Percentiles rank a stretch among this genome's conserved stretches.
Evolutionary conservation across 2,797 vertebrate genomes (phyloP).

Genomic region (Spatula versicolor): DNA sequence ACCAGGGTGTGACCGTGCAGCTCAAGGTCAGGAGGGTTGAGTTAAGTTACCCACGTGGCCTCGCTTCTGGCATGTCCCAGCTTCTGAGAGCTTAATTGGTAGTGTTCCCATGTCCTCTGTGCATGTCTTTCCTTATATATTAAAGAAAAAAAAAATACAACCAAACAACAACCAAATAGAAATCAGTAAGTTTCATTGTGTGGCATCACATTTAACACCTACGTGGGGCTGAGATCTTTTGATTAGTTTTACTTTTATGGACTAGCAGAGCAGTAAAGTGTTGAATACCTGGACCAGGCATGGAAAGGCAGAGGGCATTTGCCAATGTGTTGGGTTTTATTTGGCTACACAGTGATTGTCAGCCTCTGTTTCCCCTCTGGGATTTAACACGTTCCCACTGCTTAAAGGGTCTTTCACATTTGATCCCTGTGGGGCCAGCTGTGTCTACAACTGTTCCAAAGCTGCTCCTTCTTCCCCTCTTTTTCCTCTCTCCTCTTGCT

Average conservation of each 20-base stretch:
- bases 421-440: background rate
- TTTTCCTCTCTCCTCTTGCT: background rate
- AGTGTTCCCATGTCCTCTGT: background rate
- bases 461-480: background rate
- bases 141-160: too few species aligned
- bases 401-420: background rate
- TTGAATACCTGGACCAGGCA: background rate
- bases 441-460: background rate
- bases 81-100: background rate
- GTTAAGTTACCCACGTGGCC: background rate
- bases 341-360: background rate
- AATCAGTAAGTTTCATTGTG: background rate
- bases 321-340: background rate
- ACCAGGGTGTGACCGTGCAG: background rate
- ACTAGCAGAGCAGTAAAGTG: background rate
- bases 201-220: background rate
- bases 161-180: background rate
- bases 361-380: background rate
- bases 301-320: fast-evolving
- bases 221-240: fast-evolving
- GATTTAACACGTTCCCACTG: background rate
- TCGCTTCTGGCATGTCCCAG: background rate
- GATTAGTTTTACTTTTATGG: background rate
- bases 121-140: background rate
- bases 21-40: background rate